phyloP scores from a whole-genome alignment of 2,113 vertebrate genomes.

The Kobus ellipsiprymnus region DNA sequence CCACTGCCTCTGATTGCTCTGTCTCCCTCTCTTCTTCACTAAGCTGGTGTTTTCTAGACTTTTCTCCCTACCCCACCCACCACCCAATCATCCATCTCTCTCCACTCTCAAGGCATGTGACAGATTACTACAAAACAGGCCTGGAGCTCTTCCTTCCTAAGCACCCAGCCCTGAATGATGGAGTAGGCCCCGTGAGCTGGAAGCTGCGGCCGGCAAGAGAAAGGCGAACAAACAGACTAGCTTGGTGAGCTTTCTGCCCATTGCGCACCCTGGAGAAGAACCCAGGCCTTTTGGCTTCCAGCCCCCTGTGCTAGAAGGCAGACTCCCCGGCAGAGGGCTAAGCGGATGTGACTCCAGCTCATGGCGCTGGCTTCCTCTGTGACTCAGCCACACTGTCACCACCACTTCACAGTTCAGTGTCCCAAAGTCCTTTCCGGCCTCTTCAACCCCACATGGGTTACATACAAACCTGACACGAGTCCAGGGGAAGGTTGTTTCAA shows the following conservation, averaged over 20 bases:
- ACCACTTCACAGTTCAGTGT: not conserved
- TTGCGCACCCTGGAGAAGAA: not conserved
- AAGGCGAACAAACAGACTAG: not conserved
- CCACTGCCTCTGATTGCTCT: not conserved
- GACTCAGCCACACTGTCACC: not conserved
- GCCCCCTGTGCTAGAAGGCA: not conserved
- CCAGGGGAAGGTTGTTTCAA: not conserved
- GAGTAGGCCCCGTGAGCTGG: not conserved
- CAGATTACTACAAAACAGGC: not conserved
- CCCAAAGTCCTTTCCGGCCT: not conserved
- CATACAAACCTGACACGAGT: not conserved
- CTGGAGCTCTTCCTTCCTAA: not conserved
- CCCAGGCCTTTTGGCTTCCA: not conserved
- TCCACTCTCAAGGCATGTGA: not conserved
- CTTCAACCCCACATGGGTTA: not conserved
- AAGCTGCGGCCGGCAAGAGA: conserved; percentile 40
- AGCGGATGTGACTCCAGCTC: not conserved
- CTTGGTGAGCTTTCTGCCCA: not conserved
- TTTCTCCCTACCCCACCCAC: not conserved
- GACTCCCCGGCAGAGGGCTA: not conserved
- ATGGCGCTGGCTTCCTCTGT: not conserved
- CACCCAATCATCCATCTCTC: not conserved
- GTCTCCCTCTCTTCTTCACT: not conserved
- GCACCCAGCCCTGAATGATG: not conserved
- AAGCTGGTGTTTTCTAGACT: not conserved